These are phyloP conservation scores for Hydrophis major DNA, from an alignment of 2,797 vertebrate species.

Conservation along the genomic window DNA sequence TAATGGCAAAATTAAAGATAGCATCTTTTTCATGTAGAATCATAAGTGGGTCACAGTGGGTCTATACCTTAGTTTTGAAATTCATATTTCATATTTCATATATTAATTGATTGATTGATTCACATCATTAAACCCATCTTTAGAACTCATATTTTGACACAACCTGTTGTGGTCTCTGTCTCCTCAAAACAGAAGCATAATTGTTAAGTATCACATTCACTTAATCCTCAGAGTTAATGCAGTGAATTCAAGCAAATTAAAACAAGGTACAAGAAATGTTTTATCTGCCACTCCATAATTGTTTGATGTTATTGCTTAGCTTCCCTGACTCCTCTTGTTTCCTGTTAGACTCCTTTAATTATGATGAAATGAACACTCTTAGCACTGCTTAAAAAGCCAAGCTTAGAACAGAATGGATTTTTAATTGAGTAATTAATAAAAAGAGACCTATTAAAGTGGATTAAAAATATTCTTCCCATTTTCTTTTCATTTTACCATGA, in stretches of 20 bases:
- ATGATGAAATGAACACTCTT: background rate
- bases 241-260: slow-evolving; percentile 18
- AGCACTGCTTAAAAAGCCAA: background rate
- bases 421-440: background rate
- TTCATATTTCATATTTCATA: background rate
- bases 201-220: background rate
- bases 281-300: background rate
- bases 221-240: background rate
- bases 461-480: background rate
- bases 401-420: background rate
- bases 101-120: background rate
- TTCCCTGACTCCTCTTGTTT: background rate
- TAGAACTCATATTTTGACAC: background rate
- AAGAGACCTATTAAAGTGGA: background rate
- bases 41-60: background rate
- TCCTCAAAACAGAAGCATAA: background rate
- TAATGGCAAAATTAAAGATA: background rate
- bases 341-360: background rate
- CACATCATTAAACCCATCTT: background rate
- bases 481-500: background rate
- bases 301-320: background rate
- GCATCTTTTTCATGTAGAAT: rapidly evolving
- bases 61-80: slow-evolving; percentile 2
- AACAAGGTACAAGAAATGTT: background rate
- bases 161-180: background rate